These are phyloP conservation scores for Rhynchopsitta pachyrhyncha DNA, from an alignment of 2,113 vertebrate species.

Conservation along the genomic window DNA sequence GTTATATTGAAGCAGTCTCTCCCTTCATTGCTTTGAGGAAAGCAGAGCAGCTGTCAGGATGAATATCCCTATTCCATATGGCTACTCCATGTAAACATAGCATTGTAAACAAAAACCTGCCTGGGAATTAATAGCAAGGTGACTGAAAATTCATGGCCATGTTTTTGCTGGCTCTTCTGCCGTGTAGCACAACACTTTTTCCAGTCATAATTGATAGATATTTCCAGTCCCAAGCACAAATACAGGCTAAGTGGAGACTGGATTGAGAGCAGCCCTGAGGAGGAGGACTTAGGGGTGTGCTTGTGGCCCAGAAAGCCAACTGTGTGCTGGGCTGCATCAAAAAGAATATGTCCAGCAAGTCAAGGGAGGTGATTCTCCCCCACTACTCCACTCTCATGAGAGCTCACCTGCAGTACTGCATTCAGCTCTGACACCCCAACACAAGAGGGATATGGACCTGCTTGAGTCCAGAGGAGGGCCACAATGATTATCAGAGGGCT, in stretches of 20 bases:
- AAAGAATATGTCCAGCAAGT: background rate
- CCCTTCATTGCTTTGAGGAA: background rate
- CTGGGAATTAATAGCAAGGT: background rate
- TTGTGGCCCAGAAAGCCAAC: background rate
- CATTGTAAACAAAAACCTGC: conserved; percentile 1
- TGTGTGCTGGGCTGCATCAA: background rate
- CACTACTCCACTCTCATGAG: background rate
- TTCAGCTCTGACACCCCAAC: background rate
- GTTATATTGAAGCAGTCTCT: background rate
- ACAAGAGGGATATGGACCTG: background rate
- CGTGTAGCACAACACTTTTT: background rate
- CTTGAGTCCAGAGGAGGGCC: background rate
- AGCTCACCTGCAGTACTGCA: background rate
- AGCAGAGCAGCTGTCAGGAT: conserved; percentile 4
- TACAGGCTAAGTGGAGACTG: background rate
- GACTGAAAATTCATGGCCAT: background rate
- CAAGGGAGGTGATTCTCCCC: background rate
- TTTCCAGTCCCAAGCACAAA: background rate
- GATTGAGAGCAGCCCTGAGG: background rate
- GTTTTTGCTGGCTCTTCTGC: background rate
- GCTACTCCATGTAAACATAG: background rate
- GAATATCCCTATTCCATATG: conserved; percentile 6
- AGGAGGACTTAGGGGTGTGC: background rate
- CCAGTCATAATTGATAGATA: background rate
- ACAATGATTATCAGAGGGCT: background rate